Percentiles rank a stretch among this genome's conserved stretches.
Evolutionary conservation across 2,888 invertebrate species (phyloP).

Genomic region (Pristionchus fissidentatus): DNA sequence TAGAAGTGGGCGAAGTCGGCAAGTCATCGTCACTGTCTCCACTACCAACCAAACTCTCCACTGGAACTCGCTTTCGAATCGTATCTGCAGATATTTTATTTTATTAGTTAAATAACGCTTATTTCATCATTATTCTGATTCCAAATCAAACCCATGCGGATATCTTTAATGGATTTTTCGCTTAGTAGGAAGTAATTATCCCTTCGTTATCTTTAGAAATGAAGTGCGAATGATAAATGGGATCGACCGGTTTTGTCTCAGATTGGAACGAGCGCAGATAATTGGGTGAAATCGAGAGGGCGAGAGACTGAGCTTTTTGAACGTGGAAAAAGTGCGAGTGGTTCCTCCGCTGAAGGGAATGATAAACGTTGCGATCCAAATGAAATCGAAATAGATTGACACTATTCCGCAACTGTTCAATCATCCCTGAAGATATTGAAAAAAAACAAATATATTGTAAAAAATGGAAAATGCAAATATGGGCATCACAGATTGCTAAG

Average conservation of each 20-base stretch:
- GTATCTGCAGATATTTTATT: no score
- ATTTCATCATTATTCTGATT: neutral
- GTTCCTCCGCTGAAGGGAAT: no score
- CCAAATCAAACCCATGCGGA: neutral
- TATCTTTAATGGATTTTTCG: neutral
- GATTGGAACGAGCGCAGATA: no score
- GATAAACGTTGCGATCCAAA: no score
- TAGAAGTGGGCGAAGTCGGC: neutral
- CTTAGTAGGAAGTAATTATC: neutral
- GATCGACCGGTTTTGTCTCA: no score
- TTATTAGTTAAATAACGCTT: neutral
- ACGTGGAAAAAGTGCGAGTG: no score
- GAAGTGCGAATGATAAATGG: neutral
- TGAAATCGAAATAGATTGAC: no score
- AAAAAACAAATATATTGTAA: no score
- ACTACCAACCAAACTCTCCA: conserved; percentile 18
- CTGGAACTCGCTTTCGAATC: conserved; percentile 8
- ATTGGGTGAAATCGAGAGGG: no score
- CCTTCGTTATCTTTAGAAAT: neutral
- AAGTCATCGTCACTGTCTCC: conserved; percentile 30
- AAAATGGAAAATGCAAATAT: neutral
- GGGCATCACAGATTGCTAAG: neutral
- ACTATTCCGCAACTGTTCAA: no score
- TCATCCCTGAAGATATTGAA: no score
- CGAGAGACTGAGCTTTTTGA: no score